Base-by-base conservation (phyloP, 2,113 vertebrate genomes). In the Thinocorus orbignyianus region DNA sequence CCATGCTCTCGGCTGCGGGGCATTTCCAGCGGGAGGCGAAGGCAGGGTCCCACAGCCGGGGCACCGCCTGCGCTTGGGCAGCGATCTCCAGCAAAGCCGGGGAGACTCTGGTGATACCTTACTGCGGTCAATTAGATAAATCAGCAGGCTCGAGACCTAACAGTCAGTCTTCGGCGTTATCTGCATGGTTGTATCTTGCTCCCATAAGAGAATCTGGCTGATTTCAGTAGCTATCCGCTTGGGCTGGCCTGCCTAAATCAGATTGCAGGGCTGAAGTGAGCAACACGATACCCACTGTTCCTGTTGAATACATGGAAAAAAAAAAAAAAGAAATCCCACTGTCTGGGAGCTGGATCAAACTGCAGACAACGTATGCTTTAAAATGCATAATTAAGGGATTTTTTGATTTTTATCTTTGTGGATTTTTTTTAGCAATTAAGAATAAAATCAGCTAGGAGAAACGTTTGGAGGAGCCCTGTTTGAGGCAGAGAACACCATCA, bases 141-240 rank as follows among this genome's bases (percentile, higher is more conserved):
- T 46, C 81, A 58, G 69, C 80, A 86, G 72, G 37, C 88, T 84
- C 20, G 44, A 31, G 60, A 79, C 66, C 44, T 28, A 18, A 74
- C 66, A 41, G 57, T 86, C 88, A 26, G 13, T 86, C 88, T 33
- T 37, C 76, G 9, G 41, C 17, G 1, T 91, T 93, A 94, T 94
- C 94, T 83, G 17, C 39, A 8, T 17, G 0, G 70, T 77, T 71
- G 88, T 88, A 93, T 95, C 93, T 90, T 81, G 88, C 86, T 64
- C 68, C 82, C 11, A 1, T 57, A 28, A 90, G 92, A 89, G 88
- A 93, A 89, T 87, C 89, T 77, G 69, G 81, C 86, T 76, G 88
- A 95, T 93, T 92, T 81, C 92, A 66, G 92, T 89, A 89, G 83
- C 88, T 92, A 30, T 90, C 72, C 24, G 3, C 83, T 84, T 44